phyloP scores from a whole-genome alignment of 1,140 invertebrate species.

The Drosophila parvula region DNA sequence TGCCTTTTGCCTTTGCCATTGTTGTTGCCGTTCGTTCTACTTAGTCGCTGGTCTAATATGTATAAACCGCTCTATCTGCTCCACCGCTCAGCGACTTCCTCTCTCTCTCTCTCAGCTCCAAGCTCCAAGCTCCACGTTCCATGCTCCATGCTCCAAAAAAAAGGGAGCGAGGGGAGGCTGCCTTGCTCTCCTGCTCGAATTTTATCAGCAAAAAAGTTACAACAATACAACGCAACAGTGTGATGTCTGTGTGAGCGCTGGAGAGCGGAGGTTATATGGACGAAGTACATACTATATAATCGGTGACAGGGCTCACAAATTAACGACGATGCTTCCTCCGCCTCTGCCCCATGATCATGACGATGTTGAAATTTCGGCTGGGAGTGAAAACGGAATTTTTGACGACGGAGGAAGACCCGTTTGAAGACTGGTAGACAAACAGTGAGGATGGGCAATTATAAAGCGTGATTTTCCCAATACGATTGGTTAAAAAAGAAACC shows the following conservation, averaged over 20 bases:
- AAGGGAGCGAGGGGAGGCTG: constrained; percentile 5
- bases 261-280: constrained; percentile 23
- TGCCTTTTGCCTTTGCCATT: constrained; percentile 43
- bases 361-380: constrained; percentile 48
- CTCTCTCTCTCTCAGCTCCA: constrained; percentile 15
- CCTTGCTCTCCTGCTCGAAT: constrained; percentile 44
- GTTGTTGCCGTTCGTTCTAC: constrained; percentile 69
- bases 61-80: constrained; percentile 54
- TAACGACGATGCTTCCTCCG: constrained; percentile 38
- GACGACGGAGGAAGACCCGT: constrained; percentile 30
- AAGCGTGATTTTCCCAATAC: constrained; percentile 25
- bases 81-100: constrained; percentile 60
- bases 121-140: background rate
- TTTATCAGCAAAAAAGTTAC: constrained; percentile 55
- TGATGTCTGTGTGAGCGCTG: background rate
- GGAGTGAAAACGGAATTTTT: constrained; percentile 53
- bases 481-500: background rate
- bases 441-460: constrained; percentile 39
- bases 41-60: constrained; percentile 68
- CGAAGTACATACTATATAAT: constrained; percentile 27
- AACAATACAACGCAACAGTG: constrained; percentile 18
- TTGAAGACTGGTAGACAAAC: constrained; percentile 7
- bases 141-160: constrained; percentile 4
- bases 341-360: constrained; percentile 28
- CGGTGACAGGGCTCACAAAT: constrained; percentile 60